phyloP scores from a whole-genome alignment of 2,888 invertebrate genomes.

The Drosophila rubida region DNA sequence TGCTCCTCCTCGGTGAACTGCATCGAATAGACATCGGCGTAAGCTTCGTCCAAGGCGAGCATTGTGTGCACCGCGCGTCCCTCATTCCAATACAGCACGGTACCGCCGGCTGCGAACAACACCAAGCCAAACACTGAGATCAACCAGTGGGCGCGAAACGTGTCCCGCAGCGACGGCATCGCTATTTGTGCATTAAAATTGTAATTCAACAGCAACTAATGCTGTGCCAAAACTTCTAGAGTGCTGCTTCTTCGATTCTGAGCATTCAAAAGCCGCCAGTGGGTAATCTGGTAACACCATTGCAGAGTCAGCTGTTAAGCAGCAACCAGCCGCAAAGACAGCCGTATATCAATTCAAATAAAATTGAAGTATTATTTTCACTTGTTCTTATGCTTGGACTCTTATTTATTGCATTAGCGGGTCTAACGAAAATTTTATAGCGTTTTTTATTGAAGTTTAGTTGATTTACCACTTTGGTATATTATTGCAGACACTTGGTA shows the following conservation, averaged over 20 bases:
- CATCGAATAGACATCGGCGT: conserved; percentile 86
- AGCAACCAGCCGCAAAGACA: conserved; percentile 3
- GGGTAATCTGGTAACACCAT: conserved; percentile 27
- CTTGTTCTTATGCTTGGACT: too few relatives aligned
- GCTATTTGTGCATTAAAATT: conserved; percentile 32
- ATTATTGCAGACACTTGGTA: background rate
- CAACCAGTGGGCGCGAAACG: conserved; percentile 87
- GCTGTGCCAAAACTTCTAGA: conserved; percentile 17
- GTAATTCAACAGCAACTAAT: conserved; percentile 21
- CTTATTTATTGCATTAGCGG: too few relatives aligned
- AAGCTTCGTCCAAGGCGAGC: conserved; percentile 91
- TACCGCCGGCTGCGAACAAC: conserved; percentile 88
- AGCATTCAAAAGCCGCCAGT: conserved; percentile 20
- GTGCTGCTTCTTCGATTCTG: conserved; percentile 1
- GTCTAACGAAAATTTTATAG: too few relatives aligned
- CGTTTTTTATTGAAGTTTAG: too few relatives aligned
- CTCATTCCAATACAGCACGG: conserved; percentile 94
- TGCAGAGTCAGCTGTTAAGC: conserved; percentile 15
- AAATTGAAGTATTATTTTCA: too few relatives aligned
- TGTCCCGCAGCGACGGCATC: conserved; percentile 75
- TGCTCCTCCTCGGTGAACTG: conserved; percentile 89
- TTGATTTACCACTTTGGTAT: background rate
- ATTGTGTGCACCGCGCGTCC: conserved; percentile 92
- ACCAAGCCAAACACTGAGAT: conserved; percentile 89
- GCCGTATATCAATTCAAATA: too few relatives aligned